Conservation (phyloP, 2,797 vertebrate genomes). For the Pipistrellus pipistrellus region DNA sequence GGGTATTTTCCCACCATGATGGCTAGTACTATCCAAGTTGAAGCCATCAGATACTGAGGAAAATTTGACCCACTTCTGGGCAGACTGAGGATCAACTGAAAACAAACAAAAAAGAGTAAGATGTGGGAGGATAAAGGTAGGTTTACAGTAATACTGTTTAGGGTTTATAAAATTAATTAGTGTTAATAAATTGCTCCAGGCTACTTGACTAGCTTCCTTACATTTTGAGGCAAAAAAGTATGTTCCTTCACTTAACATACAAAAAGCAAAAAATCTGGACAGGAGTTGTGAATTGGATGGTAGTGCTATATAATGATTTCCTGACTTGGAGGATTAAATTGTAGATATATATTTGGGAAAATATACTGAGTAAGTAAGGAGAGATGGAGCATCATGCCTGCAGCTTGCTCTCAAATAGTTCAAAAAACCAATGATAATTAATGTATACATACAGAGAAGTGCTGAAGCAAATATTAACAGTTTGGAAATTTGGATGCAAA, state of each 20-base stretch:
- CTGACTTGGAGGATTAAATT: background rate
- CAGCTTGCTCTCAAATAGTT: conserved; percentile 32
- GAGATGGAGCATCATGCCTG: background rate
- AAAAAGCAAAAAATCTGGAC: conserved; percentile 59
- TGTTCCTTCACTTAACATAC: conserved; percentile 40
- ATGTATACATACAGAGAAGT: background rate
- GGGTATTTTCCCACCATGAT: conserved; percentile 97
- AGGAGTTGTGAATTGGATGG: background rate
- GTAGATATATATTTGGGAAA: conserved; percentile 38
- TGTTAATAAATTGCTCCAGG: background rate
- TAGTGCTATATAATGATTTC: background rate
- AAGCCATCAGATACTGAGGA: conserved; percentile 94
- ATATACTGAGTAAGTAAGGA: background rate
- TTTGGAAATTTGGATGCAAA: conserved; percentile 45
- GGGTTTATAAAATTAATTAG: conserved; percentile 4
- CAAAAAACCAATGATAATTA: conserved; percentile 56
- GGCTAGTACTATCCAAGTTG: conserved; percentile 95
- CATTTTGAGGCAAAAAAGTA: conserved; percentile 12
- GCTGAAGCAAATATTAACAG: background rate
- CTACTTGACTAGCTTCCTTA: background rate
- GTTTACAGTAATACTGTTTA: conserved; percentile 54
- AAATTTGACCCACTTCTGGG: conserved; percentile 97
- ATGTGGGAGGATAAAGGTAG: conserved; percentile 64
- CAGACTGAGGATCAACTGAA: conserved; percentile 95
- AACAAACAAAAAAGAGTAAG: conserved; percentile 62